Conservation (phyloP, 2,797 vertebrate genomes). For the Poeciliopsis paucimaculata region DNA sequence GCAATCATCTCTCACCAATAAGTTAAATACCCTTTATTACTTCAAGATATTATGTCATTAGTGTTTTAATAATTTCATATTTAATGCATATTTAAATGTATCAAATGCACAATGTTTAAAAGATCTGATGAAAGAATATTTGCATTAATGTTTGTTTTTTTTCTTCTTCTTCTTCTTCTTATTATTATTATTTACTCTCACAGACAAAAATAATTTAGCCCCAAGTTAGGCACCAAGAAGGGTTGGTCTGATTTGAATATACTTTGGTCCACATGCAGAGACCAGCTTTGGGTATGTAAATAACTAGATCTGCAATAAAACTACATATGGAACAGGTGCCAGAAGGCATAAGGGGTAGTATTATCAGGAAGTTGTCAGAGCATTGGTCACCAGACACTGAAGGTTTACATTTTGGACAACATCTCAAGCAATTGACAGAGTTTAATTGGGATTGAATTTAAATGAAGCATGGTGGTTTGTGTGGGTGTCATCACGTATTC, state of each 20-base stretch:
- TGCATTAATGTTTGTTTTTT: background rate
- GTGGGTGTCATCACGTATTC: background rate
- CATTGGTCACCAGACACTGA: background rate
- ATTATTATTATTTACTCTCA: background rate
- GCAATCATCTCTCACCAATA: background rate
- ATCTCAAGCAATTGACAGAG: background rate
- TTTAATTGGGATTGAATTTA: background rate
- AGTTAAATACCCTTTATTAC: background rate
- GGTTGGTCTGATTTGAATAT: background rate
- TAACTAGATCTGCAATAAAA: background rate
- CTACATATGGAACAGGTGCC: background rate
- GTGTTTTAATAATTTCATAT: background rate
- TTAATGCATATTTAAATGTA: background rate
- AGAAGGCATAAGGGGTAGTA: background rate
- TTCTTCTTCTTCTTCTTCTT: too few species aligned
- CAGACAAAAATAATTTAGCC: background rate
- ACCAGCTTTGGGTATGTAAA: slow-evolving; percentile 3
- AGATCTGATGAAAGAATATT: background rate
- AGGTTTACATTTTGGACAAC: background rate
- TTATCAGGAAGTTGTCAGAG: background rate
- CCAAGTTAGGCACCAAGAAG: background rate
- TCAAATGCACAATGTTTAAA: background rate
- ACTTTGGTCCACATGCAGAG: background rate
- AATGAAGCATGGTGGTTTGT: background rate
- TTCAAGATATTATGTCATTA: background rate